A percentile compares a stretch with the other conserved stretches of the same genome.
Evolutionary conservation across 2,888 invertebrate species (phyloP).

Genomic region (Tanypteryx hageni): DNA sequence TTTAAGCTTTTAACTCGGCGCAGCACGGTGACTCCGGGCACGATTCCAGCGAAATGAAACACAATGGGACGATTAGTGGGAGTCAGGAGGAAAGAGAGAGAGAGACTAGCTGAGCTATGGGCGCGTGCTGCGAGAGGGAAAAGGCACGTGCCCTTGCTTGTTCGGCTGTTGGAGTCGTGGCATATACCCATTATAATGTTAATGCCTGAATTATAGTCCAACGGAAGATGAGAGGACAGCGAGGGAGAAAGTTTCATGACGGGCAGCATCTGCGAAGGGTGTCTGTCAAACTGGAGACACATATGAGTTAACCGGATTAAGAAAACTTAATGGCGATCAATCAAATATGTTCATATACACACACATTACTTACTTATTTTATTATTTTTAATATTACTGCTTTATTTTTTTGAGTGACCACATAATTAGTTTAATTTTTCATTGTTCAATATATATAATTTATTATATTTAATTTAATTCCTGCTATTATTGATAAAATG

Average conservation of each 20-base stretch:
- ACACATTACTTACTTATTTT: too few species aligned
- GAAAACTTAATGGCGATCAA: background rate
- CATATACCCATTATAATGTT: slow-evolving; percentile 27
- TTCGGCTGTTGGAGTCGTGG: slow-evolving; percentile 3
- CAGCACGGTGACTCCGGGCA: slow-evolving; percentile 6
- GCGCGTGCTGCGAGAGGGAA: background rate
- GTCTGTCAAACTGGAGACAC: background rate
- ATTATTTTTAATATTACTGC: too few species aligned
- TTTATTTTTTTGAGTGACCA: too few species aligned
- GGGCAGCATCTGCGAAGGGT: background rate
- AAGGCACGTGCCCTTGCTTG: slow-evolving; percentile 30
- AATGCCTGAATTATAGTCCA: slow-evolving; percentile 7
- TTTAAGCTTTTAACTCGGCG: background rate
- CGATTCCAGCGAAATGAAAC: background rate
- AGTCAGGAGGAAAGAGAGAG: background rate
- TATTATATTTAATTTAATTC: too few species aligned
- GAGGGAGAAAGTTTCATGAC: slow-evolving; percentile 9
- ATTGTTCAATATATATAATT: too few species aligned
- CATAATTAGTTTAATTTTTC: too few species aligned
- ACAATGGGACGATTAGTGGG: slow-evolving; percentile 24
- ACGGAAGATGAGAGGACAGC: background rate
- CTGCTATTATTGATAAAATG: too few species aligned
- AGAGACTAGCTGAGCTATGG: background rate
- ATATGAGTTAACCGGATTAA: background rate
- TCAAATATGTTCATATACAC: too few species aligned